Base-by-base conservation (phyloP, 2,888 invertebrate genomes). In the Phasia obesa region DNA sequence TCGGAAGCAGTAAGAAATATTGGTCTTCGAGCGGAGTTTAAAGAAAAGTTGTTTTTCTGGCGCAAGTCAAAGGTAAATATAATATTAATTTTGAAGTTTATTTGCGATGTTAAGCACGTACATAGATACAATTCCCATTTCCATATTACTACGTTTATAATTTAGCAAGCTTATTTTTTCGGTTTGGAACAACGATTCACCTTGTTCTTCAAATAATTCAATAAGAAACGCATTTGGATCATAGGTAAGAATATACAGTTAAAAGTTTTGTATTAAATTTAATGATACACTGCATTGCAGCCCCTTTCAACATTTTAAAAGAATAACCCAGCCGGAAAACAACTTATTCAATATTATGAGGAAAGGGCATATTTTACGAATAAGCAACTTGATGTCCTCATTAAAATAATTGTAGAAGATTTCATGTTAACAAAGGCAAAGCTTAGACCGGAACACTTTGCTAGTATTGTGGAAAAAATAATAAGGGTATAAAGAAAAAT, bases 121-220 rank as follows among this genome's bases (percentile, higher is more conserved):
- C 67, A 75, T 57, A 65, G 55, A 57, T 75, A 65, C 57, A 57
- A 49, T 64, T 74, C 64, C 44, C 74, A 74, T 64, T 59, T 67
- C 67, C 76, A 59, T 67, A 76, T 65, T 59, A 65, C 76, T 57
- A 59, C 57, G 67, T 65, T 76, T 76, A 67, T 76, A 65, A 65
- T 75, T 75, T 65, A 57, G 38, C n/a, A 42, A 42, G 38, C 38
- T 42, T n/a, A 42, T 42, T 42, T 69, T 67, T 76, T 62, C 76
- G 53, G 76, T 60, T 76, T 76, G 62, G 69, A 76, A 75, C 64
- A 71, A 73, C 70, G 75, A 57, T 76, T 71, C 71, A 76, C 71
- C 70, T 81, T 81, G 71, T 71, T 81, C 71, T 76, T 76, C 75
- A 76, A 76, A 71, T 75, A 81, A 81, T 75, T 75, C 70, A 62